Base-by-base conservation (phyloP, 1,140 invertebrate genomes). In the Colletes gigas region DNA sequence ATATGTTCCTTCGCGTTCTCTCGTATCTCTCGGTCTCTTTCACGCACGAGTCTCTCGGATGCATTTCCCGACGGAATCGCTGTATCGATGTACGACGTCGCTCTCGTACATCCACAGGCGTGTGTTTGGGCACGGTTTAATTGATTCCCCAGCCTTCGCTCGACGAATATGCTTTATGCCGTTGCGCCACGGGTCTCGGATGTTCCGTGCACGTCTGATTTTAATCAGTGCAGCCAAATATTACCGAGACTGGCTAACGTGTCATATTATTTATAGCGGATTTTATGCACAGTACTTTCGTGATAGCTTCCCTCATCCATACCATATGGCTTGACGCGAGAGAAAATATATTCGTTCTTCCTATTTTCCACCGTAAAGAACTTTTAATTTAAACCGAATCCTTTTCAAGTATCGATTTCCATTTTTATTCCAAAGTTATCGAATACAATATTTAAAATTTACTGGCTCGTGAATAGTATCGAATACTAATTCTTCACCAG, bases 81-180 rank as follows among this genome's bases (percentile, higher is more conserved):
- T 57, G 41, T 67, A 63, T 57, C 12, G 44, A 47, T 72, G 21
- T 30, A 19, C 30, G 17, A 10, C 21, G 12, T 54, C 39, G 65
- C 15, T 60, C 72, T 19, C 50, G 47, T 62, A 59, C 47, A 62
- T 77, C 67, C 54, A 14, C 55, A 3, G 12, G n/a, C 55, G 57
- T 63, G 62, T 73, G 44, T 44, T 75, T 62, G 47, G n/a, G 55
- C 21, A 54, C 50, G 15, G 21, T 54, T 81, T 81, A 81, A 81
- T 81, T 78, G 79, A 81, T 81, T 78, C 77, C 63, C 66, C 55
- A 44, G 59, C 73, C 76, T 77, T 68, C 9, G 79, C 66, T 55
- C 79, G 65, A 55, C 65, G 79, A 81, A 81, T 81, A 78, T 60
- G 57, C 79, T 65, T 63, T 50, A 62, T 68, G 19, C 19, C 55